Base-by-base conservation (phyloP, 23 tunicate species). In the Trididemnum clinides region DNA sequence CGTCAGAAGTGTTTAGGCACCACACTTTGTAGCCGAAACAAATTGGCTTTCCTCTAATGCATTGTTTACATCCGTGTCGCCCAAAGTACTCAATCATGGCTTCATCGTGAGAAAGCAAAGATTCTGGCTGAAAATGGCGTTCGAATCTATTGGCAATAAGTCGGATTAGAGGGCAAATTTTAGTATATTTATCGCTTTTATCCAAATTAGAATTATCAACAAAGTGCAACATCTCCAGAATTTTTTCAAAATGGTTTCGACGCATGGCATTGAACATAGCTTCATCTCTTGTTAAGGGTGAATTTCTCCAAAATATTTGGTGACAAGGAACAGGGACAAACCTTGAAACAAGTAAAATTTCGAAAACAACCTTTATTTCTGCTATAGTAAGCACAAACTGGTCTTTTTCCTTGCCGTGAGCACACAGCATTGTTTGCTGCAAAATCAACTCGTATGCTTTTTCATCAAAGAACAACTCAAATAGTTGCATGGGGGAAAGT, bases 61-160 rank as follows among this genome's bases (percentile, higher is more conserved):
- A 66, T 66, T 30, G 75, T 31, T 66, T 66, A 66, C 75, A 66
- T 29, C 75, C 75, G 75, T 66, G 75, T 31, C 75, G 75, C 7
- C 75, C 37, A 32, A 66, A 66, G n/a, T n/a, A n/a, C 26, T 29
- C 36, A 66, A 66, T 66, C 75, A 66, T 66, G 36, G 75, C 37
- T 66, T 66, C 37, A 66, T 66, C 75, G 37, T 66, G 37, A 10
- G 75, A 66, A 66, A 66, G 75, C 6, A 23, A 66, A 30, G 19
- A 37, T 23, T 66, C 37, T 23, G 37, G 37, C 12, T 66, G 75
- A n/a, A 66, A 66, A 66, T 66, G 75, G 31, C 75, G 75, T 3
- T 37, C 75, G n/a, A 66, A 32, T 66, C 75, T 31, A 66, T 66
- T 37, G 22, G 37, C 36, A 66, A 66, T 66, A 32, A 66, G 19